Evolutionary conservation across 2,888 invertebrate species (phyloP).

Genomic region (Oeneis ivallda): DNA sequence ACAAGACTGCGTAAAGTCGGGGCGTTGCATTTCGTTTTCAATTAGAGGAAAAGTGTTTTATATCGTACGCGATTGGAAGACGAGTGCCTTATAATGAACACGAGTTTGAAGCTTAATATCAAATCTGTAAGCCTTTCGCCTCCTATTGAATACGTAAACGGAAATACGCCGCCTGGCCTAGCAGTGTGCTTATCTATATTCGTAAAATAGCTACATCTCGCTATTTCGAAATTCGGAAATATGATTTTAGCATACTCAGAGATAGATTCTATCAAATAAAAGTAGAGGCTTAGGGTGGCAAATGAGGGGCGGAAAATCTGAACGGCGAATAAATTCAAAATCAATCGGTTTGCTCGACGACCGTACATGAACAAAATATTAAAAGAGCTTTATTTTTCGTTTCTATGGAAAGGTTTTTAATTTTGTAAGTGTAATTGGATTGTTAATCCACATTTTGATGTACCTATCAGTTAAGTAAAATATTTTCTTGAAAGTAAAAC

Average conservation of each 20-base stretch:
- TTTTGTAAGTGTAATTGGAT: not conserved
- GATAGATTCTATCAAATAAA: not conserved
- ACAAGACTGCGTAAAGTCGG: too few species aligned
- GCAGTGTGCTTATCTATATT: too few species aligned
- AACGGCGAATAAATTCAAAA: slow-evolving; percentile 7
- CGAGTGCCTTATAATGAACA: too few species aligned
- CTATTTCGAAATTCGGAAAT: not conserved
- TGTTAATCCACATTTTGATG: not conserved
- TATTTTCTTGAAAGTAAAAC: too few species aligned
- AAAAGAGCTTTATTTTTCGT: not conserved
- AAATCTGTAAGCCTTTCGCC: too few species aligned
- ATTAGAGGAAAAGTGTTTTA: too few species aligned
- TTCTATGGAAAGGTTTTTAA: not conserved
- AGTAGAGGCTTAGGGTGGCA: not conserved
- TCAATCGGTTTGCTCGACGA: slow-evolving; percentile 10
- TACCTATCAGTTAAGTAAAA: too few species aligned
- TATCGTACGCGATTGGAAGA: too few species aligned
- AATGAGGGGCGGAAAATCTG: not conserved
- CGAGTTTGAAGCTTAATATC: too few species aligned
- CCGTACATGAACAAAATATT: slow-evolving; percentile 2
- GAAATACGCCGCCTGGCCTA: too few species aligned
- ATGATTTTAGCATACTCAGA: not conserved
- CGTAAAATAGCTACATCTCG: not conserved
- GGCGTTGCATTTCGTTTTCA: too few species aligned
- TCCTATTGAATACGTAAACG: too few species aligned